phyloP scores from a whole-genome alignment of 2,888 invertebrate species.

The Stramonita haemastoma region DNA sequence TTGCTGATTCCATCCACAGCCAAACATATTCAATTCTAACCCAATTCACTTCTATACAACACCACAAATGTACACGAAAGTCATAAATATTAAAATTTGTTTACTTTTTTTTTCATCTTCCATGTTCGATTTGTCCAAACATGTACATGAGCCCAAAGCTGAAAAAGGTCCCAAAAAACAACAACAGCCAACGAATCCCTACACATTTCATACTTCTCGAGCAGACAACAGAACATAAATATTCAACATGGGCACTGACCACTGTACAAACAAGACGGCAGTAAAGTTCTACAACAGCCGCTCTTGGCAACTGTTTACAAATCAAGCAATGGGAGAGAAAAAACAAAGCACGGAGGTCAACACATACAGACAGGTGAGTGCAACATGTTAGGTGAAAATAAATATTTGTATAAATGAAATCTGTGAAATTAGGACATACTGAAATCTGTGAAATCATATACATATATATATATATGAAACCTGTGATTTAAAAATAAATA shows the following conservation, averaged over 20 bases:
- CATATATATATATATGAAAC: background rate
- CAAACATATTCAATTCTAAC: too few relatives aligned
- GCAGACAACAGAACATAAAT: constrained; percentile 27
- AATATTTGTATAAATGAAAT: constrained; percentile 22
- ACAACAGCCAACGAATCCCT: constrained; percentile 19
- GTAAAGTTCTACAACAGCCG: constrained; percentile 18
- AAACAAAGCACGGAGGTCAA: background rate
- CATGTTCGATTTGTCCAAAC: constrained; percentile 24
- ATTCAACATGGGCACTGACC: constrained; percentile 6
- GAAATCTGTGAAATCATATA: too few relatives aligned
- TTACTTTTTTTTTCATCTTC: constrained; percentile 23
- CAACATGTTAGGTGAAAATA: background rate
- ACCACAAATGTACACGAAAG: background rate
- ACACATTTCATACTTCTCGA: constrained; percentile 28
- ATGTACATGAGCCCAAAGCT: constrained; percentile 32
- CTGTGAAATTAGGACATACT: background rate
- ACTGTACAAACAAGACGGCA: background rate
- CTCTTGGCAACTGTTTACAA: background rate
- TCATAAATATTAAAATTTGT: constrained; percentile 27
- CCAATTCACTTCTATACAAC: too few relatives aligned
- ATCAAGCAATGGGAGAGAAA: constrained; percentile 1
- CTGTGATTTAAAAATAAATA: background rate
- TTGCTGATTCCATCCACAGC: too few relatives aligned
- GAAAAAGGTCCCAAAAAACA: constrained; percentile 27
- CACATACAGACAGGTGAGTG: background rate